Evolutionary conservation across 2,797 vertebrate genomes (phyloP).

Genomic region (Hoplostethus atlanticus): DNA sequence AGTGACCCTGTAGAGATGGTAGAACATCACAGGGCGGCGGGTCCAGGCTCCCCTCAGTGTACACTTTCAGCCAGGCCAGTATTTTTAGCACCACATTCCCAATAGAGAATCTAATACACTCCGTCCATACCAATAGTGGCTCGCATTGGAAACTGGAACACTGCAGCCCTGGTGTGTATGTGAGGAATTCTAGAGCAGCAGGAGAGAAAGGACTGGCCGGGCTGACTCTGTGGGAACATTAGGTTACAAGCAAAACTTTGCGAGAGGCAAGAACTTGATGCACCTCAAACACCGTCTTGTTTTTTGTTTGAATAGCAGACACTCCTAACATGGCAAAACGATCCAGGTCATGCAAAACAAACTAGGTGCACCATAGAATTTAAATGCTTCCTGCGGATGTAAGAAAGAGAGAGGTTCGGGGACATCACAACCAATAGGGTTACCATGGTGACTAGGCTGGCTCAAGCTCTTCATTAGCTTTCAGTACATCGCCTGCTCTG

Average conservation of each 20-base stretch:
- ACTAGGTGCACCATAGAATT: conserved; percentile 43
- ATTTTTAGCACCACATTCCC: conserved; percentile 87
- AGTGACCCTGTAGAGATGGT: conserved; percentile 68
- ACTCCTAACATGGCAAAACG: conserved; percentile 6
- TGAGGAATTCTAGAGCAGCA: conserved; percentile 72
- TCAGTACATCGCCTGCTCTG: conserved; percentile 53
- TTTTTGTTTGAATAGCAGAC: not conserved
- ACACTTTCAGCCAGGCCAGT: conserved; percentile 79
- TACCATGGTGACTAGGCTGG: conserved; percentile 55
- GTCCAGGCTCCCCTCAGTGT: conserved; percentile 73
- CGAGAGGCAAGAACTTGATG: not conserved
- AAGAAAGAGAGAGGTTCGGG: conserved; percentile 24
- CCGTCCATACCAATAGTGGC: conserved; percentile 67
- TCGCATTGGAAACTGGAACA: conserved; percentile 76
- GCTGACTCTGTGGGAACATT: conserved; percentile 46
- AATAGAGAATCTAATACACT: conserved; percentile 86
- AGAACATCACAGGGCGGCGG: conserved; percentile 57
- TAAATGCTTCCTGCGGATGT: conserved; percentile 25
- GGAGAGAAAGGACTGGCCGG: conserved; percentile 43
- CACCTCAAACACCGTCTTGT: not conserved
- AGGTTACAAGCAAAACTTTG: conserved; percentile 46
- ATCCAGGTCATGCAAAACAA: conserved; percentile 45
- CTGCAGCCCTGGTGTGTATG: conserved; percentile 69
- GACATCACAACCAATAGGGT: conserved; percentile 56
- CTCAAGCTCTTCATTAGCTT: conserved; percentile 47